Evolutionary conservation across 2,888 invertebrate genomes (phyloP).

Genomic region (Cantharis lateralis): DNA sequence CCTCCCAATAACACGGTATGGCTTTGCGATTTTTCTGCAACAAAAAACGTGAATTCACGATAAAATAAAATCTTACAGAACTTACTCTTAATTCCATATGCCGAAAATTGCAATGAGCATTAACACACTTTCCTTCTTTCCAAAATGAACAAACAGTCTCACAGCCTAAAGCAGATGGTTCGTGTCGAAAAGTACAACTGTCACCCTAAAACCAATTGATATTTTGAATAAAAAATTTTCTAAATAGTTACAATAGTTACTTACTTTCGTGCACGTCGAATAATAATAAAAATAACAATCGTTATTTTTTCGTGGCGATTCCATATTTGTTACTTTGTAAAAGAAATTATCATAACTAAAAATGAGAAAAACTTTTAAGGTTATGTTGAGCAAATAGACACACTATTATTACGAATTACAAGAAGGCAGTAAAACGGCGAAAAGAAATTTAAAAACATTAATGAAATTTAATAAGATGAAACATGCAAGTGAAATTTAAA

Average conservation of each 20-base stretch:
- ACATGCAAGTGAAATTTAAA: not conserved
- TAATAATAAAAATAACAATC: slow-evolving; percentile 91
- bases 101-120: slow-evolving; percentile 77
- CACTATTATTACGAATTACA: not conserved
- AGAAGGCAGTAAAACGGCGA: not conserved
- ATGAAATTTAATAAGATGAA: slow-evolving; percentile 7
- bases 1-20: slow-evolving; percentile 88
- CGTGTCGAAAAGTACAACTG: slow-evolving; percentile 82
- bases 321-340: slow-evolving; percentile 61
- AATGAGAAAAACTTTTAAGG: slow-evolving; percentile 36
- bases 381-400: slow-evolving; percentile 30
- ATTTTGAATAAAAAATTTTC: slow-evolving; percentile 25
- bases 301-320: slow-evolving; percentile 75
- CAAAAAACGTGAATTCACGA: slow-evolving; percentile 2
- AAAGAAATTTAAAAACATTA: slow-evolving; percentile 5
- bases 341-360: slow-evolving; percentile 56
- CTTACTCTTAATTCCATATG: slow-evolving; percentile 83
- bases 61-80: not conserved
- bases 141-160: slow-evolving; percentile 82
- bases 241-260: slow-evolving; percentile 33
- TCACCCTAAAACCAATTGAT: slow-evolving; percentile 66
- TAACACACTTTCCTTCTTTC: slow-evolving; percentile 81
- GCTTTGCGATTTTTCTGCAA: slow-evolving; percentile 79
- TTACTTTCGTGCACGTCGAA: slow-evolving; percentile 83
- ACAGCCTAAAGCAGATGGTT: slow-evolving; percentile 79